Evolutionary conservation across 2,797 vertebrate genomes (phyloP), one percentile per base, ranked within the genome.

Genomic region (Mus minutoides): DNA sequence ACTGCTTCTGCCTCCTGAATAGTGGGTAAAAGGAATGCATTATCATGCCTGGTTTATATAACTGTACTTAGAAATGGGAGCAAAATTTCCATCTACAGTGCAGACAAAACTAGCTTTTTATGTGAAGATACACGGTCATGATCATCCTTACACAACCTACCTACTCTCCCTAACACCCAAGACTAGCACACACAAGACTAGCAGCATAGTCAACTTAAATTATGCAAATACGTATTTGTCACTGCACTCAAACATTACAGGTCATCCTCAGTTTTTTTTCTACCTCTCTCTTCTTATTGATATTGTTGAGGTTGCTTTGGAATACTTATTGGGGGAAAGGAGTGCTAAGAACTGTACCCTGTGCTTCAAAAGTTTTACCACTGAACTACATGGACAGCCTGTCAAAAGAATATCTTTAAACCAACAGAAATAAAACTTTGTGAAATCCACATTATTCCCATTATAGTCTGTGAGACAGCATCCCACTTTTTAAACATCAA

Each of bases 401-500:
- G 24, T 43, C 43, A 88, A 62, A 88, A 94, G 2, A 58, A 49
- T 64, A 0, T n/a, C 46, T 62, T 54, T 75, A 76, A 34, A 90
- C 7, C 56, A 62, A 54, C 16, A n/a, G 46, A 2, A 91, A 80
- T 8, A 64, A 84, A 88, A 9, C 8, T 52, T 46, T 24, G 13
- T 26, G 87, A 92, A 90, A 77, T 37, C 37, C 13, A 37, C 37
- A 40, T 52, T 90, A 29, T 69, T 60, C 34, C 4, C 14, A 58
- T 85, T 82, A 14, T 85, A 58, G 14, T 24, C 43, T 21, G 2
- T 90, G 21, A 17, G 69, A 43, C 26, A 75, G 3, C 7, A 79
- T 83, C 85, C 29, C 67, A 40, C 12, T 73, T 91, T 90, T 89
- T 62, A 60, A 92, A 37, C 13, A n/a, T 62, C 34, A 92, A 60